phyloP scores from a whole-genome alignment of 2,888 invertebrate species.

The Heliconius sara region DNA sequence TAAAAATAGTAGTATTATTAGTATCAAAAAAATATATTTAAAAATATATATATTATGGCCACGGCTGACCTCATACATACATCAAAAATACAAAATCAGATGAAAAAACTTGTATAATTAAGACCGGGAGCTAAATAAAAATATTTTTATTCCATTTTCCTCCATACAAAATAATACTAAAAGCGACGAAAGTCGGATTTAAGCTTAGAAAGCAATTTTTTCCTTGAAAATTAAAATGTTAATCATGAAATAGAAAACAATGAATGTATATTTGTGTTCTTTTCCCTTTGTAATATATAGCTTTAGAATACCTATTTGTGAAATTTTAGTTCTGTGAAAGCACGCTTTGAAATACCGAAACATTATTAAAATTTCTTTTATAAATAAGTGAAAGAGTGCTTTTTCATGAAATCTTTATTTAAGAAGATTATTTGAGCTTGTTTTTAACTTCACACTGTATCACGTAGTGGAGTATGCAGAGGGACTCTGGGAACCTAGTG shows the following conservation, averaged over 20 bases:
- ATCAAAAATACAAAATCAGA: conserved; percentile 2
- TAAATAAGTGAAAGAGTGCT: neutral
- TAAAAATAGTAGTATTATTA: neutral
- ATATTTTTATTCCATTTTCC: conserved; percentile 20
- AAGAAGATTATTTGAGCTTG: too few relatives aligned
- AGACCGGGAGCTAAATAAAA: conserved; percentile 3
- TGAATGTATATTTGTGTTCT: conserved; percentile 7
- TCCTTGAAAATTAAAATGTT: conserved; percentile 21
- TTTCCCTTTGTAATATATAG: conserved; percentile 7
- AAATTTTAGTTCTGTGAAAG: neutral
- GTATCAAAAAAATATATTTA: too few relatives aligned
- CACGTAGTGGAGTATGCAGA: too few relatives aligned
- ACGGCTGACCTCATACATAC: neutral
- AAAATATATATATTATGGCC: too few relatives aligned
- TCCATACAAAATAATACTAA: conserved; percentile 8
- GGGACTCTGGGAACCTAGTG: neutral
- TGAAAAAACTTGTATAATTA: conserved; percentile 11
- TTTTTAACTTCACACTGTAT: too few relatives aligned
- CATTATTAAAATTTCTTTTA: neutral
- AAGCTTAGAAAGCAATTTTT: conserved; percentile 8
- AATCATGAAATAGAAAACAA: conserved; percentile 16
- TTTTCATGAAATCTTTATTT: neutral
- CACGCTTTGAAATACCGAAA: neutral
- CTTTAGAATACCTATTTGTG: conserved; percentile 2
- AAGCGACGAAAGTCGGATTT: conserved; percentile 18